Evolutionary conservation across 2,797 vertebrate genomes (phyloP), one percentile per base, ranked within the genome.

Genomic region (Enteromius afrohamiltoni): DNA sequence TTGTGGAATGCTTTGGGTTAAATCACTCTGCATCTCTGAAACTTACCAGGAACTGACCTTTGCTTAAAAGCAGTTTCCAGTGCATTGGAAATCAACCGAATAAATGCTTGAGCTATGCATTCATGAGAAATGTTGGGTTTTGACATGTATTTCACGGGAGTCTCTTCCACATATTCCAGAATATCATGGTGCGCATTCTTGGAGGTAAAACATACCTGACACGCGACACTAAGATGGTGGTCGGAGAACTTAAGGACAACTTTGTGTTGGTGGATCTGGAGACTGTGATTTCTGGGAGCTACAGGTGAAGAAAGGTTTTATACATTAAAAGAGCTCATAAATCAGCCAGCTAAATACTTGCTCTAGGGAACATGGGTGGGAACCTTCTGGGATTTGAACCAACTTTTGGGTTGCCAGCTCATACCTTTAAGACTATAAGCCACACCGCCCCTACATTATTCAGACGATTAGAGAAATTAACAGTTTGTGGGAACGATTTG

Each of bases 231-330:
- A 93, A 89, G 87, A 95, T 91, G 89, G 94, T 97, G 83, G 92
- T 91, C 0, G 97, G 97, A 51, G 91, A 91, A 4, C 71, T 97
- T 89, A 95, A 95, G 86, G 93, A 95, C 82, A 97, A 95, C 80
- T 98, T 97, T 80, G 83, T 97, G 34, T 85, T 98, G 85, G 91
- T 97, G 83, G 97, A 98, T 49, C 92, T 95, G 31, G 89, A 95
- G 68, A 93, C 92, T 1, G 96, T 96, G 84, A 93, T 98, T 88
- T 93, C 96, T 0, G 97, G 97, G 78, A 96, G 94, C 90, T 98
- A 96, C 93, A 97, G 96, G 97, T 97, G 89, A 51, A 70, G 8
- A 21, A 53, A 4, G 2, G 6, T 73, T 73, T 73, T 5, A 29
- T 29, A 23, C n/a, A 58, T n/a, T 58, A 21, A 58, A 2, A 29